Conservation (phyloP, 1,140 invertebrate genomes). For the Ladona fulva region DNA sequence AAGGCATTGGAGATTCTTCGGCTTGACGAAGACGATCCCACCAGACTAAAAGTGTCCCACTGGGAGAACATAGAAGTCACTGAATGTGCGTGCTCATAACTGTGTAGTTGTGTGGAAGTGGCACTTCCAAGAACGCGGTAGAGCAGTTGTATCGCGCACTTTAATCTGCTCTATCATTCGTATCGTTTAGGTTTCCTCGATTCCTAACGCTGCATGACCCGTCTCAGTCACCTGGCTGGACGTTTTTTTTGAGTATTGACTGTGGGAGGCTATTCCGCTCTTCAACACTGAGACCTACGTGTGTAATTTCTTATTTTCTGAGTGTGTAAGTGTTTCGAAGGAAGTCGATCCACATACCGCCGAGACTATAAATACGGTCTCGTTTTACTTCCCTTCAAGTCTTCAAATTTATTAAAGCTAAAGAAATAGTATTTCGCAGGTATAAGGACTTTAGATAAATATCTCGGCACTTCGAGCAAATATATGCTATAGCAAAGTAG, state of each 20-base stretch:
- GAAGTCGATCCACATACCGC: too few relatives aligned
- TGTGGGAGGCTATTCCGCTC: background rate
- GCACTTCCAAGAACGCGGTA: background rate
- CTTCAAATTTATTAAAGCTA: too few relatives aligned
- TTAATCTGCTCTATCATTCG: background rate
- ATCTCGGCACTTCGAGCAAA: too few relatives aligned
- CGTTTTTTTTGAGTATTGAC: background rate
- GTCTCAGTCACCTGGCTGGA: background rate
- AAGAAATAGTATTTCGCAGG: too few relatives aligned
- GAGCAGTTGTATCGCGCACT: background rate
- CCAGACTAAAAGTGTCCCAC: constrained; percentile 54
- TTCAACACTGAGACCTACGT: background rate
- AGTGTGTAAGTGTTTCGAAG: too few relatives aligned
- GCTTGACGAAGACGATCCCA: constrained; percentile 49
- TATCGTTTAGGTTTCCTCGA: background rate
- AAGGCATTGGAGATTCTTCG: constrained; percentile 57
- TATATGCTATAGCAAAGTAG: too few relatives aligned
- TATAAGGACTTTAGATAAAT: too few relatives aligned
- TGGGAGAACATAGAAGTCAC: constrained; percentile 63
- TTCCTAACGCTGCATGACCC: background rate
- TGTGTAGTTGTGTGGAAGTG: background rate
- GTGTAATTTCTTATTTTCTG: too few relatives aligned
- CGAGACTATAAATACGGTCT: too few relatives aligned
- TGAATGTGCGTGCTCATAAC: constrained; percentile 55
- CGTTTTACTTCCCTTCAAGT: too few relatives aligned